Conservation (phyloP, 1,140 invertebrate species). For the Polyergus mexicanus region DNA sequence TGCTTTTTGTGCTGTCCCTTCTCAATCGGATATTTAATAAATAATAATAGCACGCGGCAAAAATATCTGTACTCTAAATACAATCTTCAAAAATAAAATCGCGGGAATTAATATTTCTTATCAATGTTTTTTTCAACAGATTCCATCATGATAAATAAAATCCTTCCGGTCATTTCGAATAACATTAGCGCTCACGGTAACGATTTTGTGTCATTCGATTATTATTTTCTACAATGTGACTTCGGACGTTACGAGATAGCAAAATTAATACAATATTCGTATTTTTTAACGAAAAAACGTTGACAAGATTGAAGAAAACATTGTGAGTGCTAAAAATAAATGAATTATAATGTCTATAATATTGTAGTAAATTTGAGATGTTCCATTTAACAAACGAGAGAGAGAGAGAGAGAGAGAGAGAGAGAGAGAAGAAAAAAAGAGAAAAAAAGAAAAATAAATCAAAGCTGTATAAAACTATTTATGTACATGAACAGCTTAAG, state of each 20-base stretch:
- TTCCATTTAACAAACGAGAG: not conserved
- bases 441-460: not conserved
- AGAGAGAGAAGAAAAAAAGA: no score
- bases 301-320: slow-evolving; percentile 10
- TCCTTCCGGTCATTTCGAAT: not conserved
- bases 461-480: not conserved
- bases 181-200: not conserved
- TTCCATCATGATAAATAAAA: not conserved
- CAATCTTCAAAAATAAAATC: not conserved
- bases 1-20: slow-evolving; percentile 19
- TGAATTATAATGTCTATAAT: slow-evolving; percentile 35
- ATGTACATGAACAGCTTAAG: not conserved
- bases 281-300: not conserved
- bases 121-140: not conserved
- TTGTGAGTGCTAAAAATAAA: slow-evolving; percentile 33
- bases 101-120: not conserved
- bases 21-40: slow-evolving; percentile 6
- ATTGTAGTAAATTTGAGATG: not conserved
- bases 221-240: not conserved
- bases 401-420: no score
- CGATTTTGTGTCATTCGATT: not conserved
- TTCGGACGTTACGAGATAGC: not conserved
- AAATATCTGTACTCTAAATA: not conserved
- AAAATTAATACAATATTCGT: not conserved
- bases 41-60: not conserved